Evolutionary conservation across 2,888 invertebrate species (phyloP).

Genomic region (Branchipolynoe longqiensis): DNA sequence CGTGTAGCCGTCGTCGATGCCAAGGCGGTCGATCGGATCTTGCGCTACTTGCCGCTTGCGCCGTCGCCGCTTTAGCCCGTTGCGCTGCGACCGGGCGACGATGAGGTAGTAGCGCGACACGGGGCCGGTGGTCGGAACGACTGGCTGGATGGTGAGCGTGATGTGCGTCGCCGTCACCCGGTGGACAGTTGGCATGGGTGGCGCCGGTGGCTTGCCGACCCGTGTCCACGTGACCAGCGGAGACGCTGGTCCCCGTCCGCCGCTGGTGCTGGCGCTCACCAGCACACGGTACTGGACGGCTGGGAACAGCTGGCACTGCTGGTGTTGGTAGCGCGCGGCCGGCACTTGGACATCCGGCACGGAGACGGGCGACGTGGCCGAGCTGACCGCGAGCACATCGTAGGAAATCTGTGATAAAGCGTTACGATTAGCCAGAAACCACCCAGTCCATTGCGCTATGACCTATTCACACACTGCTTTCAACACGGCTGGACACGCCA

Average conservation of each 20-base stretch:
- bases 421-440: no score
- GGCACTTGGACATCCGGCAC: not conserved
- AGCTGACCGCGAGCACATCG: conserved; percentile 76
- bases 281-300: conserved; percentile 87
- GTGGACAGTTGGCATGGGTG: conserved; percentile 86
- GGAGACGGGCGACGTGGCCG: conserved; percentile 5
- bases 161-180: conserved; percentile 86
- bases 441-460: no score
- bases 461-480: no score
- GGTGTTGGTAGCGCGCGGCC: conserved; percentile 52
- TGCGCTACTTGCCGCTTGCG: conserved; percentile 51
- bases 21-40: conserved; percentile 85
- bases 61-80: not conserved
- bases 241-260: conserved; percentile 84
- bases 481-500: no score
- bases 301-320: conserved; percentile 85
- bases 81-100: conserved; percentile 85
- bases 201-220: conserved; percentile 87
- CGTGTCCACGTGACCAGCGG: conserved; percentile 86
- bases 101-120: conserved; percentile 85
- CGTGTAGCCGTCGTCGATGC: conserved; percentile 84
- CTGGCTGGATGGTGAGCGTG: conserved; percentile 86
- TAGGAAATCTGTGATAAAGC: conserved; percentile 73
- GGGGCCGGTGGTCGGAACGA: conserved; percentile 90
- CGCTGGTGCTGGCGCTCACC: conserved; percentile 64